Percentiles rank a stretch among this genome's conserved stretches.
phyloP scores from a whole-genome alignment of 1,140 invertebrate species.

The Caerostris darwini region DNA sequence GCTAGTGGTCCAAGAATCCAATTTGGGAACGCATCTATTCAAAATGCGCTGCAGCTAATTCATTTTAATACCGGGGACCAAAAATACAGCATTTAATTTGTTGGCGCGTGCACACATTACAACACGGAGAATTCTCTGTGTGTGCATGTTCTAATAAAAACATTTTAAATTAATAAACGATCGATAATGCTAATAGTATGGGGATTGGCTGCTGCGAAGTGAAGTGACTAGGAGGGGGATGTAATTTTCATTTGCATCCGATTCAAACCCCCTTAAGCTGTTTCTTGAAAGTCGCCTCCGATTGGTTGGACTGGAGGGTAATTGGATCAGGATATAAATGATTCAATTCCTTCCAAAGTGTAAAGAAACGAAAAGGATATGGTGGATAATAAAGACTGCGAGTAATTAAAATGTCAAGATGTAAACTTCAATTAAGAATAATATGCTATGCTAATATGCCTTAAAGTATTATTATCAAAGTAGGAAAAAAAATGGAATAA shows the following conservation, averaged over 20 bases:
- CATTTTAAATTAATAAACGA: conserved; percentile 30
- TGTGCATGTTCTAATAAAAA: not conserved
- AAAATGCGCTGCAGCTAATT: conserved; percentile 14
- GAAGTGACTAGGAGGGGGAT: not conserved
- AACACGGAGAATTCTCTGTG: not conserved
- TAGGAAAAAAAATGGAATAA: too few species aligned
- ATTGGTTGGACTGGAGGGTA: not conserved
- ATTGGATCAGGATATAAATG: conserved; percentile 42
- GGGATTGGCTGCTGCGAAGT: not conserved
- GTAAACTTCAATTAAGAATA: too few species aligned
- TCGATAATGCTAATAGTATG: conserved; percentile 36
- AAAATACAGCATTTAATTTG: conserved; percentile 32
- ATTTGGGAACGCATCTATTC: conserved; percentile 18
- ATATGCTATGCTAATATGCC: too few species aligned
- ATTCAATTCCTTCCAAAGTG: not conserved
- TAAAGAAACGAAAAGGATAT: not conserved
- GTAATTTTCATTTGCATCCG: conserved; percentile 11
- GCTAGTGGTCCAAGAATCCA: not conserved
- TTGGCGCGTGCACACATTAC: not conserved
- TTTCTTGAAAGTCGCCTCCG: not conserved
- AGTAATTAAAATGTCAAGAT: too few species aligned
- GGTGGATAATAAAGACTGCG: too few species aligned
- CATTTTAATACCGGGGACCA: not conserved
- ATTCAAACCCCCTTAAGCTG: not conserved
- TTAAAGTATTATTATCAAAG: too few species aligned